These are phyloP conservation scores for Sebastolobus altivelis DNA, from an alignment of 2,797 vertebrate genomes.

Conservation along the genomic window DNA sequence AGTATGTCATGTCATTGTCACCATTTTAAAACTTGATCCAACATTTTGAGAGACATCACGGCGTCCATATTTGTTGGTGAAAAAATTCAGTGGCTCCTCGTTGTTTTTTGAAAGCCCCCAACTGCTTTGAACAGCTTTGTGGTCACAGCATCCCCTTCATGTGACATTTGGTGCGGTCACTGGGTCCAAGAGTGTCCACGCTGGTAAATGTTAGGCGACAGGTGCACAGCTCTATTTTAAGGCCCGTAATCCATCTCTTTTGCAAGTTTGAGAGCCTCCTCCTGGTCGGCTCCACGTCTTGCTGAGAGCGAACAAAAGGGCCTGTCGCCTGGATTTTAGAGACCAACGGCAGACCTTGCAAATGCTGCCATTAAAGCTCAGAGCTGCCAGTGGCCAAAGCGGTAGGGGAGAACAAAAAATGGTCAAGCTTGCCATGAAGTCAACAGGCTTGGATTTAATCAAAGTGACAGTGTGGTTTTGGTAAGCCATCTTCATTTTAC, in stretches of 20 bases:
- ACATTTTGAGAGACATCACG: not conserved
- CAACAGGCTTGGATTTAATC: conserved; percentile 42
- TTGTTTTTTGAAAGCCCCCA: conserved; percentile 9
- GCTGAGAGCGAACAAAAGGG: conserved; percentile 58
- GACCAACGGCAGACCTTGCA: conserved; percentile 26
- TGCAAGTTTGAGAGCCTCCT: conserved; percentile 55
- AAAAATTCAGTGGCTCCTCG: not conserved
- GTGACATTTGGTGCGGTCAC: conserved; percentile 62
- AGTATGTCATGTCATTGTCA: not conserved
- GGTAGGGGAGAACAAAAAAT: conserved; percentile 17
- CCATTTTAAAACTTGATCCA: not conserved
- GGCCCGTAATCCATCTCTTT: conserved; percentile 63
- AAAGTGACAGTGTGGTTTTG: conserved; percentile 41
- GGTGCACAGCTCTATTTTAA: conserved; percentile 68
- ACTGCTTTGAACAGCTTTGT: conserved; percentile 46
- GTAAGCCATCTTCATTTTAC: conserved; percentile 41
- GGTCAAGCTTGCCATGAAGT: conserved; percentile 35
- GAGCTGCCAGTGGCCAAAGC: conserved; percentile 12
- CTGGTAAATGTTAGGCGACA: conserved; percentile 66
- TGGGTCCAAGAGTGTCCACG: conserved; percentile 40
- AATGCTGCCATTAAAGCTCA: conserved; percentile 49
- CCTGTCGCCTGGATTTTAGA: conserved; percentile 44
- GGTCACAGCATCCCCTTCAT: conserved; percentile 37
- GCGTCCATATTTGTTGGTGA: not conserved
- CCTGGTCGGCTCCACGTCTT: conserved; percentile 38